Evolutionary conservation across 1,140 invertebrate genomes (phyloP).

Genomic region (Lordiphosa mommai): DNA sequence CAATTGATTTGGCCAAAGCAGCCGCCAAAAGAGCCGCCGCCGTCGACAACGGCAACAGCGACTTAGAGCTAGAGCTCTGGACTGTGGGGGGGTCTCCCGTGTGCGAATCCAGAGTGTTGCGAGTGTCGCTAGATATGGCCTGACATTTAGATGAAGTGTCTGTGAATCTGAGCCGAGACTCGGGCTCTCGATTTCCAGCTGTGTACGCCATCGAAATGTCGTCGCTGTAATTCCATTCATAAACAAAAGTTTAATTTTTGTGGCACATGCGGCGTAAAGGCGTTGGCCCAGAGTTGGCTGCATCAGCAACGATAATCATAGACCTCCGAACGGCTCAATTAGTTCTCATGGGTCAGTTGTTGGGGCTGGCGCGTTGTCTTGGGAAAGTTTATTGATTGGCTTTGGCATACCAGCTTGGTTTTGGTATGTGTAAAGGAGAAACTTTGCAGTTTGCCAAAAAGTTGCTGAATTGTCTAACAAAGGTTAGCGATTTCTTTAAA

Average conservation of each 20-base stretch:
- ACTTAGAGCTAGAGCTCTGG: neutral
- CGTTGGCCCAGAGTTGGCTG: constrained; percentile 38
- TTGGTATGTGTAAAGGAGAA: neutral
- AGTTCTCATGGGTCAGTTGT: constrained; percentile 45
- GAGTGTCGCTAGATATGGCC: constrained; percentile 76
- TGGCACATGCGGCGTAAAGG: constrained; percentile 51
- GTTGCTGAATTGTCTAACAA: too few relatives aligned
- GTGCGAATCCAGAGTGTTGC: constrained; percentile 61
- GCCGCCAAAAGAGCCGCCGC: constrained; percentile 67
- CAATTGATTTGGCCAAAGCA: constrained; percentile 76
- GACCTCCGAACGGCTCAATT: constrained; percentile 72
- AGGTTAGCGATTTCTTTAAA: too few relatives aligned
- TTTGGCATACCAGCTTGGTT: constrained; percentile 20
- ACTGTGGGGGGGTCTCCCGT: constrained; percentile 21
- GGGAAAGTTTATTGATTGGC: constrained; percentile 59
- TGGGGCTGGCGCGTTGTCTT: constrained; percentile 18
- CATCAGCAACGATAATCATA: constrained; percentile 68
- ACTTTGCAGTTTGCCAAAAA: too few relatives aligned
- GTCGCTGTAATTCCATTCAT: constrained; percentile 74
- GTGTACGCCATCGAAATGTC: constrained; percentile 37
- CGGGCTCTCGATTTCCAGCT: constrained; percentile 50
- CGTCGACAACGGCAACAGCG: constrained; percentile 16
- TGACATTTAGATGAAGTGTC: constrained; percentile 79
- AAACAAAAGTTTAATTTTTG: constrained; percentile 78
- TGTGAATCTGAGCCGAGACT: constrained; percentile 64